A percentile compares a stretch with the other conserved stretches of the same genome.
phyloP scores from a whole-genome alignment of 2,797 vertebrate genomes.

The Smutsia gigantea region DNA sequence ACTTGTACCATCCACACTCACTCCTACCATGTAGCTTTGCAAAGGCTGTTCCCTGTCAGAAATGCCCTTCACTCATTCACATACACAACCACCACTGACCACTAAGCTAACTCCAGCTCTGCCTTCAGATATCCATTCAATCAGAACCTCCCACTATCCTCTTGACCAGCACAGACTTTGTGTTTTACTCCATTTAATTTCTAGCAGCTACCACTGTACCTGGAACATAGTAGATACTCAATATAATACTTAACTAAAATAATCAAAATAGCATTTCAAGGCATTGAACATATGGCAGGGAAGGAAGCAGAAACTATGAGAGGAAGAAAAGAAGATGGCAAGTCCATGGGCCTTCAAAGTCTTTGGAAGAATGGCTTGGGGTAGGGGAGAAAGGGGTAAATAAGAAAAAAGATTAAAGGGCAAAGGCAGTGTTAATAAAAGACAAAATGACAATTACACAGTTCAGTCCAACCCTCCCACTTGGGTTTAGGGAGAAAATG shows the following conservation, averaged over 20 bases:
- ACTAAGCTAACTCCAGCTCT: neutral
- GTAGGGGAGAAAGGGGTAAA: neutral
- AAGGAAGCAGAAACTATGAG: neutral
- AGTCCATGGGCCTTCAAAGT: neutral
- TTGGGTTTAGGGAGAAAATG: neutral
- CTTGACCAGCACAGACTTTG: neutral
- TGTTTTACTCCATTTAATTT: neutral
- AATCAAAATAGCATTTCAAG: neutral
- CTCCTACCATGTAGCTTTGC: neutral
- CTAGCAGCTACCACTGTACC: neutral
- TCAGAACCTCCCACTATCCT: neutral
- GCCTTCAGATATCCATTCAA: neutral
- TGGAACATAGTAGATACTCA: neutral
- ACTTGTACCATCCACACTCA: neutral
- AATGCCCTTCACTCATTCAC: neutral
- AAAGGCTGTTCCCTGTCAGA: neutral
- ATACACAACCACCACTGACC: fast-evolving
- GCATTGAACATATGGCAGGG: neutral
- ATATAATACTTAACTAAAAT: neutral
- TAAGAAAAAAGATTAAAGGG: neutral
- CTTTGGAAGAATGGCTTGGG: neutral
- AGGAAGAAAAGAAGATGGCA: neutral
- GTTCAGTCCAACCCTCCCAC: neutral
- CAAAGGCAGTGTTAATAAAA: neutral
- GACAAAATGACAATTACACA: neutral